Evolutionary conservation across 1,140 invertebrate species (phyloP).

Genomic region (Zeugodacus cucurbitae): DNA sequence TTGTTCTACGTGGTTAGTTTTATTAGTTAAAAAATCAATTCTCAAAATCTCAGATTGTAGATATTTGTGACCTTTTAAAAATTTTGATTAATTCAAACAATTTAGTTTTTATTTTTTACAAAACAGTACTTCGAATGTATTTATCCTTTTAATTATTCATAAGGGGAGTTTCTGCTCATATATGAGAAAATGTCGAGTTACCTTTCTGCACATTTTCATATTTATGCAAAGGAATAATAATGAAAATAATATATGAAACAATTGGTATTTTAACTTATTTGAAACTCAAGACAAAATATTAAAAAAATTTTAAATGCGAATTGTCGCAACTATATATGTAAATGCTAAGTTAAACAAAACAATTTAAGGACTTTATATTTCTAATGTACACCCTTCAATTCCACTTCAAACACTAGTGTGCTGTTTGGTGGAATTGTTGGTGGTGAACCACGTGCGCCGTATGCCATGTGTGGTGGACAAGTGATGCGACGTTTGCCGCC

Average conservation of each 20-base stretch:
- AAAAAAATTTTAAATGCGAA: not conserved
- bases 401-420: conserved; percentile 87
- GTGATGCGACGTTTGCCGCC: conserved; percentile 89
- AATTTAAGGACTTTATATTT: not conserved
- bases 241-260: not conserved
- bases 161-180: not conserved
- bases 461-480: conserved; percentile 87
- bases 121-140: conserved; percentile 16
- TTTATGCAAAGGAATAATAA: not conserved
- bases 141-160: not conserved
- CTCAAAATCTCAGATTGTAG: too few relatives aligned
- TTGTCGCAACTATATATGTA: not conserved
- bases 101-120: not conserved
- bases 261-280: not conserved
- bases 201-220: not conserved
- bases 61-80: too few relatives aligned
- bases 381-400: conserved; percentile 85
- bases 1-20: too few relatives aligned
- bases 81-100: not conserved
- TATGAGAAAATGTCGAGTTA: too few relatives aligned
- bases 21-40: not conserved
- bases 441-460: conserved; percentile 82
- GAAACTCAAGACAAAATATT: not conserved
- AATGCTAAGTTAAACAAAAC: conserved; percentile 1
- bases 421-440: conserved; percentile 87